phyloP scores from a whole-genome alignment of 2,113 vertebrate genomes.

The Laticauda colubrina region DNA sequence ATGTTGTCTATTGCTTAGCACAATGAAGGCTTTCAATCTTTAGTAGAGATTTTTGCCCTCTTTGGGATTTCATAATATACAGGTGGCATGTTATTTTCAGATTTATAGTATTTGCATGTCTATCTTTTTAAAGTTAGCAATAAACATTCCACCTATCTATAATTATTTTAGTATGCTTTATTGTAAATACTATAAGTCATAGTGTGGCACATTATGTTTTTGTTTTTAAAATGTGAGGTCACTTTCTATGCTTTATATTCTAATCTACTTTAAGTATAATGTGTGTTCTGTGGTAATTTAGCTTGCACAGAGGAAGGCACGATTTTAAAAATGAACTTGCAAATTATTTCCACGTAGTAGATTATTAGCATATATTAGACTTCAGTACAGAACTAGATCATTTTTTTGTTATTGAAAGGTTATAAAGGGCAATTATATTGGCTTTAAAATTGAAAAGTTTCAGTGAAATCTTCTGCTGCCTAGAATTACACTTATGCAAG shows the following conservation, averaged over 20 bases:
- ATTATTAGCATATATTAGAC: background rate
- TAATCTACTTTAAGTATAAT: background rate
- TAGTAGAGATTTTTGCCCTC: background rate
- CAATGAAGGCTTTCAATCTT: background rate
- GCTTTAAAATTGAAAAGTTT: background rate
- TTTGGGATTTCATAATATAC: background rate
- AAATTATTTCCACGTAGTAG: background rate
- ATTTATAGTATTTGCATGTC: background rate
- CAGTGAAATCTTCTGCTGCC: background rate
- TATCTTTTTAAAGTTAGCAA: background rate
- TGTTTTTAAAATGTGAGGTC: background rate
- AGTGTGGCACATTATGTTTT: background rate
- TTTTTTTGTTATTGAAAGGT: background rate
- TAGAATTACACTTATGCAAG: background rate
- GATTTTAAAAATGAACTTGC: background rate
- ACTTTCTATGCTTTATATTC: background rate
- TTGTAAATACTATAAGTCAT: background rate
- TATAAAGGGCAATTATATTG: background rate
- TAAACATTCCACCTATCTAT: background rate
- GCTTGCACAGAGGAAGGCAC: background rate
- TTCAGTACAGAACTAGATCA: background rate
- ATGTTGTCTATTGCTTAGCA: background rate
- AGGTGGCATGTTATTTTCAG: background rate
- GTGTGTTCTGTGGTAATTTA: background rate
- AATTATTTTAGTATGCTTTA: background rate